phyloP scores from a whole-genome alignment of 2,113 vertebrate genomes.

The Dasyurus viverrinus region DNA sequence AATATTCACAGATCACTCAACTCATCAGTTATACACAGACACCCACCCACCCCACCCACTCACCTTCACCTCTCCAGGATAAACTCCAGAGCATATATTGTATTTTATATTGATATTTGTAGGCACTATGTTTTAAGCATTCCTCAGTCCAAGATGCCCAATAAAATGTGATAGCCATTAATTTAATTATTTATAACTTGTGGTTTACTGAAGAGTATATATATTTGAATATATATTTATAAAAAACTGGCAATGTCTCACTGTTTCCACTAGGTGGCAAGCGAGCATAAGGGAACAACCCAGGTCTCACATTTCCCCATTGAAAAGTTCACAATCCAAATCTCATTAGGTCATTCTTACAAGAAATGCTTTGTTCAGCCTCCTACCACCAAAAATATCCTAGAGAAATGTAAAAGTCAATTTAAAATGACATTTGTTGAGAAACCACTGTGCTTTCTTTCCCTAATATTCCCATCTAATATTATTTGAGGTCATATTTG shows the following conservation, averaged over 20 bases:
- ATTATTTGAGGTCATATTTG: not conserved
- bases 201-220: not conserved
- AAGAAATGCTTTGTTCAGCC: not conserved
- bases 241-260: not conserved
- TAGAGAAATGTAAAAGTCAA: not conserved
- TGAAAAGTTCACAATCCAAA: slow-evolving; percentile 11
- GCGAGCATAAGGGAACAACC: slow-evolving; percentile 49
- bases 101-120: not conserved
- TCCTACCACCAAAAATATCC: not conserved
- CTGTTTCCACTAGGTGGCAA: slow-evolving; percentile 56
- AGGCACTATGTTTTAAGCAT: not conserved
- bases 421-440: not conserved
- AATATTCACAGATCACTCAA: not conserved
- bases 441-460: not conserved
- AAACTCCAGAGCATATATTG: not conserved
- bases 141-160: not conserved
- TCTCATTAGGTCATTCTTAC: not conserved
- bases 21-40: too few species aligned
- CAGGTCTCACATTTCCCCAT: not conserved
- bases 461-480: not conserved
- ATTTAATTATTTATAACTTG: slow-evolving; percentile 24
- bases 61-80: not conserved
- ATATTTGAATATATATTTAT: not conserved
- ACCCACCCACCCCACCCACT: too few species aligned
- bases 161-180: slow-evolving; percentile 3